These are phyloP conservation scores for Lynx canadensis DNA, from an alignment of 2,113 vertebrate genomes.

Conservation along the genomic window DNA sequence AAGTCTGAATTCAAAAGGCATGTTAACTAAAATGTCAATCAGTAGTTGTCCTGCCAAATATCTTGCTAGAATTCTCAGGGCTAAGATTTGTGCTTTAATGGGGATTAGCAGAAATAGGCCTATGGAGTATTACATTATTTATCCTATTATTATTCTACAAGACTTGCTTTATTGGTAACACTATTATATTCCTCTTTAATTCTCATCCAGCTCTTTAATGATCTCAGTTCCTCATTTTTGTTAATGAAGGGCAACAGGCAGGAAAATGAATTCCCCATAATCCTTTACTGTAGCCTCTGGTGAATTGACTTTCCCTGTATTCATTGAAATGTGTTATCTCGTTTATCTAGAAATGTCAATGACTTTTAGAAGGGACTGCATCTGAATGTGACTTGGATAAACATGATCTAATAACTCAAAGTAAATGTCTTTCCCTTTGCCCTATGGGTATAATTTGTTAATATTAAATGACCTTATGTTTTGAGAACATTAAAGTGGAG, in stretches of 20 bases:
- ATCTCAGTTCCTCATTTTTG: constrained; percentile 56
- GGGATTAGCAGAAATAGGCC: constrained; percentile 6
- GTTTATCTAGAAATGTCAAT: constrained; percentile 58
- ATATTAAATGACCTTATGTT: not conserved
- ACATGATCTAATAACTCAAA: constrained; percentile 54
- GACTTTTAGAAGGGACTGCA: constrained; percentile 8
- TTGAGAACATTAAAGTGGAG: not conserved
- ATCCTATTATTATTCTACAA: constrained; percentile 51
- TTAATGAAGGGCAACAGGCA: constrained; percentile 52
- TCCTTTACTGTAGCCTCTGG: constrained; percentile 51
- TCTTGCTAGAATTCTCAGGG: constrained; percentile 4
- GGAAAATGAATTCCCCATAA: constrained; percentile 56
- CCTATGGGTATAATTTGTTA: constrained; percentile 44
- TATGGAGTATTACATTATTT: constrained; percentile 45
- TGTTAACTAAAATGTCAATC: not conserved
- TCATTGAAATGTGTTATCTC: constrained; percentile 45
- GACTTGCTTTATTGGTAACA: constrained; percentile 51
- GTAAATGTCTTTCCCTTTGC: constrained; percentile 29
- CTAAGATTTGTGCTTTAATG: constrained; percentile 28
- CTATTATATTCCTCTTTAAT: constrained; percentile 39
- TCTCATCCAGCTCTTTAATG: constrained; percentile 55
- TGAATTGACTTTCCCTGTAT: constrained; percentile 46
- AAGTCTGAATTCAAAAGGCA: not conserved
- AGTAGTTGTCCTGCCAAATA: not conserved
- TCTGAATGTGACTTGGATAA: constrained; percentile 60